Evolutionary conservation across 2,888 invertebrate species (phyloP), one percentile per base, ranked within the genome.

Genomic region (Charanyca ferruginea): DNA sequence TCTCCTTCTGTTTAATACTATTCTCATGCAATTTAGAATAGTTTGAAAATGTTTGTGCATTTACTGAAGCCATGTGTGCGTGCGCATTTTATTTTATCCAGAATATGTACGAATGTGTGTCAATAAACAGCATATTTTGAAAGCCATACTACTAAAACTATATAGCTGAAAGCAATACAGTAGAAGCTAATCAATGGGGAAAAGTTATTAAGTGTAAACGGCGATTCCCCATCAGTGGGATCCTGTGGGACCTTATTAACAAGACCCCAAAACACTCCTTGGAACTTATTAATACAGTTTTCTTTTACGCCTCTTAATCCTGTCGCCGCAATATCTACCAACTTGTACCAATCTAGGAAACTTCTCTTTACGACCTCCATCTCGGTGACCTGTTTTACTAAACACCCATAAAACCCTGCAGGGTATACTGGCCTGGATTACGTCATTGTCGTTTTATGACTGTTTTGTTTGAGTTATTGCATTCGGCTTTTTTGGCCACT

Each of bases 331-430:
- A 48, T 61, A 55, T 73, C 73, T 71, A 63, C 32, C 62, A 59
- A 67, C 80, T 88, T 87, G 73, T 72, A 77, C 86, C 87, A 83
- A 79, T 77, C 82, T 79, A 85, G 87, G 85, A 89, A 88, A 86
- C 85, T 87, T 82, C 66, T 68, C 66, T 89, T 90, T 88, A 90
- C 87, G 89, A 85, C 83, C 85, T 74, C 78, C 79, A 85, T 84
- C 76, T 81, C 80, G 77, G 85, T 90, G 91, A 90, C 91, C 91
- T 89, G 87, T 88, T 91, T 90, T 79, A 80, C 86, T 84, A 87
- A 88, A 87, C 84, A 85, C 76, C 82, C 87, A 87, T 91, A 90
- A 90, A 90, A 85, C 84, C 86, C 87, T 89, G 83, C 83, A 85
- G 87, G 87, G 85, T 87, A 81, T 72, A 84, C 80, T 85, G 87